Conservation (phyloP, 1,140 invertebrate species). For the Heliconius hermathena region DNA sequence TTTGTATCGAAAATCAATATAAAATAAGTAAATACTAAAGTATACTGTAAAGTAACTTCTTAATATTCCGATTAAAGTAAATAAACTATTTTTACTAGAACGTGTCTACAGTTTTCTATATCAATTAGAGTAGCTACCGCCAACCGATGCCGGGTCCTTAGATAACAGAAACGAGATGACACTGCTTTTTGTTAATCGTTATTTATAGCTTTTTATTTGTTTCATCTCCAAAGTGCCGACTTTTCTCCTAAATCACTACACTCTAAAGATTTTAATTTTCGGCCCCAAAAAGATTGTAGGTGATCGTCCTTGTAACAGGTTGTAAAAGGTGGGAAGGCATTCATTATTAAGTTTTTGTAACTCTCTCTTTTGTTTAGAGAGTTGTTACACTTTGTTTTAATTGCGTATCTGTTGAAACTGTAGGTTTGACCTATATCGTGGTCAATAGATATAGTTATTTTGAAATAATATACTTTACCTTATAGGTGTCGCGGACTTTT, state of each 20-base stretch:
- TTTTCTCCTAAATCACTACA: slow-evolving; percentile 68
- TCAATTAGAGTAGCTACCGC: slow-evolving; percentile 60
- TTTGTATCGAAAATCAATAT: no score
- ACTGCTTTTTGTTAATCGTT: slow-evolving; percentile 77
- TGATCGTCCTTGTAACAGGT: slow-evolving; percentile 35
- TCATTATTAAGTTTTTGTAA: slow-evolving; percentile 14
- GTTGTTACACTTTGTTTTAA: not conserved
- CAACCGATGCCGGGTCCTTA: slow-evolving; percentile 48
- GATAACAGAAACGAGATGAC: slow-evolving; percentile 75
- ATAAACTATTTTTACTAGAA: not conserved
- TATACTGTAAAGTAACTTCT: not conserved
- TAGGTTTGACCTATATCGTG: not conserved
- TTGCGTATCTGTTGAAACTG: not conserved
- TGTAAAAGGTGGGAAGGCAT: slow-evolving; percentile 28
- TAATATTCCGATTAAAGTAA: not conserved
- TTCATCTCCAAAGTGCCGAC: slow-evolving; percentile 55
- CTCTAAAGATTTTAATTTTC: slow-evolving; percentile 49
- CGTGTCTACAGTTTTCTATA: slow-evolving; percentile 50
- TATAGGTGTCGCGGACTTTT: no score
- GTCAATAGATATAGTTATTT: not conserved
- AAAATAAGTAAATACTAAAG: not conserved
- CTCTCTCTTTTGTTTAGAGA: not conserved
- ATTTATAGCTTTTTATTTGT: slow-evolving; percentile 71
- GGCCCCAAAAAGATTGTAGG: slow-evolving; percentile 30
- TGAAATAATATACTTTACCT: not conserved